A percentile compares a stretch with the other conserved stretches of the same genome.
These are phyloP conservation scores for Grallaria varia DNA, from an alignment of 2,113 vertebrate genomes.

Conservation along the genomic window DNA sequence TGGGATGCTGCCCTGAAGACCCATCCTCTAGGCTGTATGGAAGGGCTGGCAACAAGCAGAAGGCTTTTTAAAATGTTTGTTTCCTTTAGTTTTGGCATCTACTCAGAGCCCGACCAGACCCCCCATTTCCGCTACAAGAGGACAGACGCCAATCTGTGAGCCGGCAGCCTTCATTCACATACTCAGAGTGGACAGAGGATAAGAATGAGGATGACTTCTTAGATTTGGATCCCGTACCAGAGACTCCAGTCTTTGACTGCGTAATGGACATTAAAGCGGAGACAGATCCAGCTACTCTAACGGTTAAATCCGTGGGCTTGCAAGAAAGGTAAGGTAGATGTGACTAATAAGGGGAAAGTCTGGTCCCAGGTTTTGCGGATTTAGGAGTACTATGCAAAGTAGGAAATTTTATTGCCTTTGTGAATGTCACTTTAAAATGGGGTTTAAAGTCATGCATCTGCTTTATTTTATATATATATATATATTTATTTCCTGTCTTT, in stretches of 20 bases:
- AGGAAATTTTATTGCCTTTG: neutral
- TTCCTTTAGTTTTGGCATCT: conserved; percentile 78
- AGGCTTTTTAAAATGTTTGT: conserved; percentile 17
- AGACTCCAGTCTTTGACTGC: conserved; percentile 92
- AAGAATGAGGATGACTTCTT: conserved; percentile 88
- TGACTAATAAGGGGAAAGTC: neutral
- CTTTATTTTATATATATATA: neutral
- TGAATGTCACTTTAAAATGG: neutral
- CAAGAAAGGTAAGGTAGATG: conserved; percentile 88
- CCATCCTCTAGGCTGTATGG: neutral
- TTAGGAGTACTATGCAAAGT: neutral
- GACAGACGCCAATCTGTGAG: conserved; percentile 94
- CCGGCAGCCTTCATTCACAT: conserved; percentile 95
- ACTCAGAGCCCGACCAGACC: conserved; percentile 61
- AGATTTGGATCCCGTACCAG: conserved; percentile 86
- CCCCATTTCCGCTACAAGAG: conserved; percentile 65
- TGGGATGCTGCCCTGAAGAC: neutral
- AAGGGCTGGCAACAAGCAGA: neutral
- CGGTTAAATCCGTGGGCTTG: conserved; percentile 90
- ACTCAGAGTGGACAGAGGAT: conserved; percentile 95
- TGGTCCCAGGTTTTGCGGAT: neutral
- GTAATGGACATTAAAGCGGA: conserved; percentile 86
- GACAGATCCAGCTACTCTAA: conserved; percentile 85
- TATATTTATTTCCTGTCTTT: neutral
- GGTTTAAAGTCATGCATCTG: neutral